A percentile compares a stretch with the other conserved stretches of the same genome.
phyloP scores from a whole-genome alignment of 2,888 invertebrate genomes.

The Stenolophus ochropezus region DNA sequence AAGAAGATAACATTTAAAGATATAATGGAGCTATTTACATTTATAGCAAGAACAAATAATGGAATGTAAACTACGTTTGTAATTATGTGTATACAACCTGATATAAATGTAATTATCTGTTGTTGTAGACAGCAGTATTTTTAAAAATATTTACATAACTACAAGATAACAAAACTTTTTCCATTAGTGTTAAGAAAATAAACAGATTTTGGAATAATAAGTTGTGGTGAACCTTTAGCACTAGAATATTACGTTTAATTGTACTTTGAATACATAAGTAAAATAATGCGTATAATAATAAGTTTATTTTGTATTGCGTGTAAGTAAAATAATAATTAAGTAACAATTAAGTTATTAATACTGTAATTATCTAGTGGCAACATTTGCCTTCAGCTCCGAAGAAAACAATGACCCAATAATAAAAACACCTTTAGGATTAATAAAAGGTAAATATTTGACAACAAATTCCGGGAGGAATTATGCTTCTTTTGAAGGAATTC shows the following conservation, averaged over 20 bases:
- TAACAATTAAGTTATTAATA: conserved; percentile 5
- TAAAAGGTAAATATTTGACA: conserved; percentile 60
- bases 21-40: too few species aligned
- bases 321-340: background rate
- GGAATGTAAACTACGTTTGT: too few species aligned
- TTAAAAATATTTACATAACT: background rate
- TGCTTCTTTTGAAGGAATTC: conserved; percentile 80
- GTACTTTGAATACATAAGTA: background rate
- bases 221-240: too few species aligned
- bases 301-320: background rate
- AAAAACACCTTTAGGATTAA: conserved; percentile 61
- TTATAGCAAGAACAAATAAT: too few species aligned
- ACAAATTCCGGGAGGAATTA: conserved; percentile 70
- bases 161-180: background rate
- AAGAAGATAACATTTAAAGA: too few species aligned
- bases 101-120: background rate
- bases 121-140: background rate
- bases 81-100: background rate
- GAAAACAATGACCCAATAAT: conserved; percentile 54
- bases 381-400: background rate
- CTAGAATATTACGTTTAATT: too few species aligned
- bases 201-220: too few species aligned
- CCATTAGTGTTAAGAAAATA: background rate
- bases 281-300: background rate
- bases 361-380: background rate